Conservation (phyloP, 2,113 vertebrate species). For the Anolis carolinensis region DNA sequence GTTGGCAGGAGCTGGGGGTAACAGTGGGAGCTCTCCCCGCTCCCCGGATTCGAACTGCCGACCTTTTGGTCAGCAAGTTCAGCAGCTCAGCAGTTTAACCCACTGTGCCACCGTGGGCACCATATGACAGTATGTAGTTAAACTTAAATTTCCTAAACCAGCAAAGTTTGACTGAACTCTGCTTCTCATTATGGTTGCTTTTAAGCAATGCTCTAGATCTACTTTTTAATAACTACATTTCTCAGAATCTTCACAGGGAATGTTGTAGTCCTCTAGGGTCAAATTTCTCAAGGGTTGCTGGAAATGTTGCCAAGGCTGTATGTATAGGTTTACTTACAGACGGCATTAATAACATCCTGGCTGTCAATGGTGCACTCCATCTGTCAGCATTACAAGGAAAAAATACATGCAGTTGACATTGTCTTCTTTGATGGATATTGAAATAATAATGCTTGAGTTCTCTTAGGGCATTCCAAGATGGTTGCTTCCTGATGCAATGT, state of each 20-base stretch:
- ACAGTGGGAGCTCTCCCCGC: no score
- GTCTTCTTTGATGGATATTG: slow-evolving; percentile 5
- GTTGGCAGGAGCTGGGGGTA: no score
- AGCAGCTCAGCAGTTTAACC: no score
- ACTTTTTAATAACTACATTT: no score
- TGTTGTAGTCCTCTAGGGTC: background rate
- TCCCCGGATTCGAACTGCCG: no score
- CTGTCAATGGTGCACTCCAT: background rate
- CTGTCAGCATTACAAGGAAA: background rate
- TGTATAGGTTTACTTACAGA: background rate
- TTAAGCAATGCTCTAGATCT: no score
- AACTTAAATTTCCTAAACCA: background rate
- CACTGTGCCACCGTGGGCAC: no score
- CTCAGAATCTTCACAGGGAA: no score
- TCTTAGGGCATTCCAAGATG: background rate
- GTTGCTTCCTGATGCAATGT: background rate
- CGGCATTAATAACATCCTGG: background rate
- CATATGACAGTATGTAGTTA: background rate
- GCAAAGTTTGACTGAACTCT: background rate
- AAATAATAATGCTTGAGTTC: slow-evolving; percentile 15
- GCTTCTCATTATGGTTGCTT: background rate
- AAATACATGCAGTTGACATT: slow-evolving; percentile 7
- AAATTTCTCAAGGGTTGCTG: background rate
- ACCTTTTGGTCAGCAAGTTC: no score
- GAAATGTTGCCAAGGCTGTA: background rate